These are phyloP conservation scores for Phyllotreta cruciferae DNA, from an alignment of 2,888 invertebrate genomes.

Conservation along the genomic window DNA sequence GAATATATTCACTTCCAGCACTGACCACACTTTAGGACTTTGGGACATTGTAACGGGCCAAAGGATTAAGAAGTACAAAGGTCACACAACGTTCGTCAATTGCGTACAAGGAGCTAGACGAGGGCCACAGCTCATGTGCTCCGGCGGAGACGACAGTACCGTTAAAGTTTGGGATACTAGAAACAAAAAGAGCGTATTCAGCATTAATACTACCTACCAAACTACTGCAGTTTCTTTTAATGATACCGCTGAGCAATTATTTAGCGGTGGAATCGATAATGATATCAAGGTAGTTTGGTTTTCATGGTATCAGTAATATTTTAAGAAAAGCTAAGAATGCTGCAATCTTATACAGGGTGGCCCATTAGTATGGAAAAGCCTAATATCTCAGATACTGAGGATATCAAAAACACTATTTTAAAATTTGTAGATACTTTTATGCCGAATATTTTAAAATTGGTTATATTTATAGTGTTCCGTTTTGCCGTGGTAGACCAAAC, in stretches of 20 bases:
- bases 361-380: too few species aligned
- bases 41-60: constrained; percentile 94
- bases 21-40: constrained; percentile 92
- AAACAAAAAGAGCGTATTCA: constrained; percentile 79
- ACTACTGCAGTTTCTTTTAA: constrained; percentile 90
- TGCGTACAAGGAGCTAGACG: constrained; percentile 79
- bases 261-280: constrained; percentile 96
- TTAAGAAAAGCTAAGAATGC: too few species aligned
- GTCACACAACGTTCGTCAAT: constrained; percentile 80
- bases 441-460: too few species aligned
- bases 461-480: too few species aligned
- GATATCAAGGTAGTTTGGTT: constrained; percentile 75
- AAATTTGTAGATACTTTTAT: too few species aligned
- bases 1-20: constrained; percentile 89
- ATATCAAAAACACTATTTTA: too few species aligned
- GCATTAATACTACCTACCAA: constrained; percentile 76
- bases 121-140: constrained; percentile 89
- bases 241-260: constrained; percentile 94
- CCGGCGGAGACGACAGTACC: constrained; percentile 94
- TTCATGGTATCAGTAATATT: not conserved
- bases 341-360: too few species aligned
- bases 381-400: too few species aligned
- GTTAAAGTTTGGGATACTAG: constrained; percentile 93
- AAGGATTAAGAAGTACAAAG: constrained; percentile 88
- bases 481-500: too few species aligned